Evolutionary conservation across 1,140 invertebrate genomes (phyloP), one percentile per base, ranked within the genome.

Genomic region (Hyles euphorbiae): DNA sequence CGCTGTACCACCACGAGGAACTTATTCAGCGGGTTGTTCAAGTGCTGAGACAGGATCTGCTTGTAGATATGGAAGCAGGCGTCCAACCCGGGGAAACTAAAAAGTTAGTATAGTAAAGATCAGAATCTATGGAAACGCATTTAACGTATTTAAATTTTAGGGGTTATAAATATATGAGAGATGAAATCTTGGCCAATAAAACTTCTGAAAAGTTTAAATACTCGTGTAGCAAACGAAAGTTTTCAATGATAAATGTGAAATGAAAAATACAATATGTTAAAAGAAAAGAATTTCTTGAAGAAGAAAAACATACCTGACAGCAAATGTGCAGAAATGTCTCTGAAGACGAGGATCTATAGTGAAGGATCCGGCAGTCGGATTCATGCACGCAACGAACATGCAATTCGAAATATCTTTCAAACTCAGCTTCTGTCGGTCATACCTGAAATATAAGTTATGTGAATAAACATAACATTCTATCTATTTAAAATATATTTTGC

Each of bases 311-410:
- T 89, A 94, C 93, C 92, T 93, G 9, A 97, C 93, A 47, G 97
- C 95, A 85, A 98, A 98, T 3, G 98, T 96, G 69, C 94, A 95
- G 84, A 99, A 99, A 83, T 98, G 97, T 61, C 98, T 90, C 83
- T 98, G 96, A 2, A 99, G 90, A 12, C 98, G 91, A 0, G 96
- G 93, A 90, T 98, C 95, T 46, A 99, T 98, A 3, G 96, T 97
- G 75, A 98, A 98, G 65, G 95, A 97, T 34, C 98, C 98, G 32
- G 97, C 96, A 0, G 97, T 98, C 0, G 97, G 98, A 89, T 99
- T 99, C 98, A 99, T 98, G 77, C 96, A 96, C 5, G 96, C 95
- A 7, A 98, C 93, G 83, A 98, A 99, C 89, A 98, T 97, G 10
- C 96, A 96, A 79, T 98, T 98, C 58, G 95, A 94, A 60, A 99